These are phyloP conservation scores for Cataglyphis livida DNA, from an alignment of 2,888 invertebrate genomes.

Conservation along the genomic window DNA sequence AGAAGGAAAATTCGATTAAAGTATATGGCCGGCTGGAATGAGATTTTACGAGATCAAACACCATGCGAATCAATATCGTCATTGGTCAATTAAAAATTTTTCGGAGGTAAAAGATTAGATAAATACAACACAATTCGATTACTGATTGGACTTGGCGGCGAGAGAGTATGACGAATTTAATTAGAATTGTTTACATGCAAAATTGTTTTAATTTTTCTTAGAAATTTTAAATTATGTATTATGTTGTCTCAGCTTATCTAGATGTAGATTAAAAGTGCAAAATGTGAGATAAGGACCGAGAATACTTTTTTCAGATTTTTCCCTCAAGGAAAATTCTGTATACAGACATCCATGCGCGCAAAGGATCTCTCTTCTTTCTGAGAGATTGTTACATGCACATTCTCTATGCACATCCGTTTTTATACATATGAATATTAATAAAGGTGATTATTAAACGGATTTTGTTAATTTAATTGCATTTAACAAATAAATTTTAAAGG, in stretches of 20 bases:
- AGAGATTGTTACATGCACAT: neutral
- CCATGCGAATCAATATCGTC: neutral
- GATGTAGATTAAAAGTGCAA: neutral
- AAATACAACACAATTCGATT: neutral
- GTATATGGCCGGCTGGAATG: neutral
- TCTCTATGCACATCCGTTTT: neutral
- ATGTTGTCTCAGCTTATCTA: neutral
- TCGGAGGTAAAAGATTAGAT: neutral
- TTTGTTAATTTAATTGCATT: neutral
- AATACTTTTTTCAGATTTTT: slow-evolving; percentile 3
- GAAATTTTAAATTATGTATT: neutral
- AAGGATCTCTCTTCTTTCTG: neutral
- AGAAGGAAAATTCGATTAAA: slow-evolving; percentile 35
- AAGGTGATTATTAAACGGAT: slow-evolving; percentile 30
- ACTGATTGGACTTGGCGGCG: neutral
- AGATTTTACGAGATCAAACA: slow-evolving; percentile 4
- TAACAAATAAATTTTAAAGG: slow-evolving; percentile 5
- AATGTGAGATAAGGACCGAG: neutral
- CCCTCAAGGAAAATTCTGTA: slow-evolving; percentile 1
- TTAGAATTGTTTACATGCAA: neutral
- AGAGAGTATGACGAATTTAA: slow-evolving; percentile 5
- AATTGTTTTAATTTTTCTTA: neutral
- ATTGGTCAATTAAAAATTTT: slow-evolving; percentile 8
- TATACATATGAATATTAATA: slow-evolving; percentile 25
- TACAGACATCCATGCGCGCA: neutral